Evolutionary conservation across 2,888 invertebrate genomes (phyloP).

Genomic region (Heliconius charithonia): DNA sequence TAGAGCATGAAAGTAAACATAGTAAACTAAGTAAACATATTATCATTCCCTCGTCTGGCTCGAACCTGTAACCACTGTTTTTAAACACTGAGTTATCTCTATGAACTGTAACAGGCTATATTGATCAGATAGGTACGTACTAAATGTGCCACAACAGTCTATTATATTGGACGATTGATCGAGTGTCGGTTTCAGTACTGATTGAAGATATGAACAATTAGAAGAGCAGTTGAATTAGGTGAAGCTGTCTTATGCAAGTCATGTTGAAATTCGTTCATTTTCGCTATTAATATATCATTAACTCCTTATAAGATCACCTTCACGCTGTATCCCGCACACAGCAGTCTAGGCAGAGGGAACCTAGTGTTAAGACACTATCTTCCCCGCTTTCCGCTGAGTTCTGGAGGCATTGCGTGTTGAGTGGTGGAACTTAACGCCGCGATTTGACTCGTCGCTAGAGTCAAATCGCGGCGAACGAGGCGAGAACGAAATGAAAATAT

Average conservation of each 20-base stretch:
- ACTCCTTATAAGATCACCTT: too few relatives aligned
- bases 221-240: not conserved
- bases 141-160: not conserved
- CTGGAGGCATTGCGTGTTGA: too few relatives aligned
- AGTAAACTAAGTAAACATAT: too few relatives aligned
- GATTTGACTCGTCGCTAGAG: too few relatives aligned
- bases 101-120: not conserved
- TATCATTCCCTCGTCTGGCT: not conserved
- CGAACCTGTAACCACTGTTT: not conserved
- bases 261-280: not conserved
- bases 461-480: too few relatives aligned
- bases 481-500: too few relatives aligned
- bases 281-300: not conserved
- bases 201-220: not conserved
- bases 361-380: too few relatives aligned
- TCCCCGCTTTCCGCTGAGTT: too few relatives aligned
- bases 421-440: too few relatives aligned
- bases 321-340: too few relatives aligned
- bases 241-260: not conserved
- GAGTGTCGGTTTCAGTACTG: not conserved
- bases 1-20: not conserved
- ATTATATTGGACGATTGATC: slow-evolving; percentile 7
- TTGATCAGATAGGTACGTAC: not conserved
- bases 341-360: too few relatives aligned
- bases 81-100: not conserved